Percentiles rank a stretch among this genome's conserved stretches.
phyloP scores from a whole-genome alignment of 2,113 vertebrate species.

The Cepphus grylle region DNA sequence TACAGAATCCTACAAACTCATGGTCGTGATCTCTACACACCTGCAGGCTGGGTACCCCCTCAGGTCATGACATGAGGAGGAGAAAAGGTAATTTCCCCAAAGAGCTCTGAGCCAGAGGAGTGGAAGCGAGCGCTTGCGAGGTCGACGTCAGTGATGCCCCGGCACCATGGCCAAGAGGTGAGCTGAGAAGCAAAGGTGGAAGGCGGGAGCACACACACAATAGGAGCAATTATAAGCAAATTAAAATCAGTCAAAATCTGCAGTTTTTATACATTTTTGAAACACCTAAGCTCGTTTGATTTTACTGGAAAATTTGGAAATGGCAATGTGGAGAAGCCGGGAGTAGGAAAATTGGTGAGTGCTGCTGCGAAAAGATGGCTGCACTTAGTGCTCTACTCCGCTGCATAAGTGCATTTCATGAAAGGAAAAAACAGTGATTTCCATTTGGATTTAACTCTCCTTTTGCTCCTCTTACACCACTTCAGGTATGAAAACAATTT shows the following conservation, averaged over 20 bases:
- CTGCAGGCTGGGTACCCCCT: fast-evolving
- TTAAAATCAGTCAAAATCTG: not conserved
- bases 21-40: fast-evolving
- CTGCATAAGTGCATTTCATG: not conserved
- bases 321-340: not conserved
- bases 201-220: not conserved
- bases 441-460: not conserved
- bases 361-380: not conserved
- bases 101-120: not conserved
- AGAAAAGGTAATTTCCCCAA: not conserved
- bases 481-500: not conserved
- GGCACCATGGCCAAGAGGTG: not conserved
- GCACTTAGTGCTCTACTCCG: not conserved
- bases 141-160: fast-evolving
- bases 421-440: not conserved
- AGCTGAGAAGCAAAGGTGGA: not conserved
- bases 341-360: not conserved
- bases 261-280: not conserved
- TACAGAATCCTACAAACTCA: not conserved
- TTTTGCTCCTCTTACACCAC: not conserved
- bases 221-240: not conserved
- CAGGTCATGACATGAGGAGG: not conserved
- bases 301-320: not conserved
- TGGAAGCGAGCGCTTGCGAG: fast-evolving
- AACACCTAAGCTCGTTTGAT: not conserved